Percentiles rank a stretch among this genome's conserved stretches.
Evolutionary conservation across 2,113 vertebrate genomes (phyloP).

Genomic region (Sminthopsis crassicaudata): DNA sequence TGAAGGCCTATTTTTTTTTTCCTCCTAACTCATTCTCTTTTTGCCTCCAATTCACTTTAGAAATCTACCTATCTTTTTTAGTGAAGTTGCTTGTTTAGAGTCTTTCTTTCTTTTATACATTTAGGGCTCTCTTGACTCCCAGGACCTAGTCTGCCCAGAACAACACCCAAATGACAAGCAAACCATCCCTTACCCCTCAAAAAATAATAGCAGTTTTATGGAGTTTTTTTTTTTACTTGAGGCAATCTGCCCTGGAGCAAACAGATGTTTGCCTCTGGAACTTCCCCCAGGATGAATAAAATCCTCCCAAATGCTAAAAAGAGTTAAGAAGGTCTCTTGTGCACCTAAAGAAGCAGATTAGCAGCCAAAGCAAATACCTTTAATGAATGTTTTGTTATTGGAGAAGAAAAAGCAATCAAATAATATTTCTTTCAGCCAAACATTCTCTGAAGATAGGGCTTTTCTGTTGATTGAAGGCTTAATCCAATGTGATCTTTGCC

Average conservation of each 20-base stretch:
- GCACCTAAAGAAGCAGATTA: constrained; percentile 34
- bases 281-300: constrained; percentile 62
- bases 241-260: constrained; percentile 59
- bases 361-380: constrained; percentile 56
- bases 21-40: neutral
- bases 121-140: neutral
- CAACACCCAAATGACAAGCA: neutral
- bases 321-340: constrained; percentile 48
- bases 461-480: constrained; percentile 64
- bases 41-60: neutral
- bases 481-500: constrained; percentile 43
- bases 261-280: constrained; percentile 58
- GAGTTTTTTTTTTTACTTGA: constrained; percentile 25
- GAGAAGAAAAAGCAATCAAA: constrained; percentile 36
- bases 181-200: too few relatives aligned
- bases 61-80: neutral
- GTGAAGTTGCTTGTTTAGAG: constrained; percentile 26
- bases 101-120: constrained; percentile 5
- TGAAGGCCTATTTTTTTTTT: neutral
- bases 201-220: constrained; percentile 55
- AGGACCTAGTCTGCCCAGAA: neutral
- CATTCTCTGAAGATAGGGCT: constrained; percentile 48
- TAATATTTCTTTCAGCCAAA: constrained; percentile 32
- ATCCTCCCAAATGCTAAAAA: constrained; percentile 61
- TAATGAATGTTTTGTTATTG: constrained; percentile 70